Conservation (phyloP, 2,797 vertebrate genomes). For the Setipinna tenuifilis region DNA sequence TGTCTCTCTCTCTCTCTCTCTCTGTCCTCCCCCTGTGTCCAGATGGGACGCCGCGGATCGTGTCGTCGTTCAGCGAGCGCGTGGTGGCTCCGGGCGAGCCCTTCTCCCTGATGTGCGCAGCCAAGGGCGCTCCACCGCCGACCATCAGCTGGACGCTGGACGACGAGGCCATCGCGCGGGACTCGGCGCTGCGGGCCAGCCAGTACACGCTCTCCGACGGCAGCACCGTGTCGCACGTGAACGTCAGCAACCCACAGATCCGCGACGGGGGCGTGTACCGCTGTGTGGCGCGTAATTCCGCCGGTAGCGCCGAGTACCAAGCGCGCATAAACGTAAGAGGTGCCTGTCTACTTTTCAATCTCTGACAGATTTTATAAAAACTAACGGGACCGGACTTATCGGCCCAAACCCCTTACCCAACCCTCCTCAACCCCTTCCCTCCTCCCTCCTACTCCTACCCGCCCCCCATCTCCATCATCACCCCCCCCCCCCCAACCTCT, state of each 20-base stretch:
- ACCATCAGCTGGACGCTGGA: slow-evolving; percentile 97
- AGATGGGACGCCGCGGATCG: slow-evolving; percentile 96
- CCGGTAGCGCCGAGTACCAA: slow-evolving; percentile 99
- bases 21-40: too few relatives aligned
- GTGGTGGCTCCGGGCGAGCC: slow-evolving; percentile 97
- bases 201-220: slow-evolving; percentile 97
- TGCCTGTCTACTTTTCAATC: slow-evolving; percentile 99
- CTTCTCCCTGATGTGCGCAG: slow-evolving; percentile 95
- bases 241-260: slow-evolving; percentile 93
- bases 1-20: too few relatives aligned
- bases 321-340: slow-evolving; percentile 99
- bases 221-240: slow-evolving; percentile 95
- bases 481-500: slow-evolving; percentile 42
- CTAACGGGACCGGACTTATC: slow-evolving; percentile 38
- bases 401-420: neutral
- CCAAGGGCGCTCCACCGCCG: slow-evolving; percentile 94
- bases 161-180: slow-evolving; percentile 89
- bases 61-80: slow-evolving; percentile 97
- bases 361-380: slow-evolving; percentile 87
- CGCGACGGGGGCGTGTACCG: slow-evolving; percentile 96
- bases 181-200: slow-evolving; percentile 93
- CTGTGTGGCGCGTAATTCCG: slow-evolving; percentile 97
- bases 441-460: slow-evolving; percentile 50
- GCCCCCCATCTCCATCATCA: slow-evolving; percentile 45
- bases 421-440: slow-evolving; percentile 54